Evolutionary conservation across 2,797 vertebrate genomes (phyloP), one percentile per base, ranked within the genome.

Genomic region (Discoglossus pictus): DNA sequence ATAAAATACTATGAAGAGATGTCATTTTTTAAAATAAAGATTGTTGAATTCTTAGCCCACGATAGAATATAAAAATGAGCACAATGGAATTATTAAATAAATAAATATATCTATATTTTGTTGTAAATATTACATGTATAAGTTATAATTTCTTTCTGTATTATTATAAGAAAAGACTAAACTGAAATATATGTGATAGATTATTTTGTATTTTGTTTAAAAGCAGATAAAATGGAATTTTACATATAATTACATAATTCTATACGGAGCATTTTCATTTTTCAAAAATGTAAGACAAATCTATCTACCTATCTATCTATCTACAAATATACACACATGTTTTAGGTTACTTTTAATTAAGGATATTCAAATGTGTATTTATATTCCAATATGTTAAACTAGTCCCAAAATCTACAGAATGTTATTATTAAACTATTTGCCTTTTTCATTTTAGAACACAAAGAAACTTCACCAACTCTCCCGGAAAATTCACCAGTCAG

Each of bases 401-500:
- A n/a, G n/a, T n/a, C n/a, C n/a, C n/a, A n/a, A n/a, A n/a, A 39
- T 39, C 7, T 39, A 39, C 13, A 39, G 13, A 8, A 39, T 39
- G 3, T 39, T 7, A 8, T 8, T 3, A 8, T 39, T 3, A 12
- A 8, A 13, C 10, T 39, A 8, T 39, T 4, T 39, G 7, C 10
- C 13, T 39, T 8, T 12, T 43, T 21, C 7, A 4, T 68, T 60
- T 48, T 42, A 85, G 83, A 83, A 73, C 58, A 68, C 74, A 16
- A 77, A 80, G 76, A 84, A 72, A 65, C 2, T 85, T 63, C 61
- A 80, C 62, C 73, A 76, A 34, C 76, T 74, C 47, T 80, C 79
- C 48, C 75, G 75, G 36, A 78, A 76, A 25, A 55, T 74, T 21
- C 82, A 79, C 73, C 79, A 80, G 72, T 74, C 78, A 13, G 79